These are phyloP conservation scores for Mythimna vitellina DNA, from an alignment of 2,888 invertebrate species.

Conservation along the genomic window DNA sequence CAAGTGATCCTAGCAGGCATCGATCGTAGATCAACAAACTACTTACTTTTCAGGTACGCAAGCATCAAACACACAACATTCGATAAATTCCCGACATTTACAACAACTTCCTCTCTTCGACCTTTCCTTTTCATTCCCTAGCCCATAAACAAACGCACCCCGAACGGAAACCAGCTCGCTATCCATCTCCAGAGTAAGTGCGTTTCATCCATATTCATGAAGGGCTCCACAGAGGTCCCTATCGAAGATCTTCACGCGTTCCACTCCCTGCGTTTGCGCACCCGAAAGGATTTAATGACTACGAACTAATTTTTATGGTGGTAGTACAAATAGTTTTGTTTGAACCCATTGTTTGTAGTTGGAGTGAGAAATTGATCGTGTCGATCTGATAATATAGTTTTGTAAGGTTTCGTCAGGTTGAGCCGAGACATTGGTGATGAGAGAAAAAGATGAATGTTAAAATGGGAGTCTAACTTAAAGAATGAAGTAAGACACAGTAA, in stretches of 20 bases:
- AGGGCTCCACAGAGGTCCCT: conserved; percentile 56
- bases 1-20: too few relatives aligned
- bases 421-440: neutral
- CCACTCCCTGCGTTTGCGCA: conserved; percentile 57
- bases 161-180: conserved; percentile 49
- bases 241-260: conserved; percentile 74
- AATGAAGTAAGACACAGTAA: too few relatives aligned
- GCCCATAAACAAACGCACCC: conserved; percentile 34
- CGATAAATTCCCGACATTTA: neutral
- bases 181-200: conserved; percentile 50
- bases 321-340: conserved; percentile 51
- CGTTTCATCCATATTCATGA: conserved; percentile 64
- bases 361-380: conserved; percentile 42
- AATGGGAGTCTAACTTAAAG: too few relatives aligned
- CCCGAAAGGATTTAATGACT: conserved; percentile 71
- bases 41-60: neutral
- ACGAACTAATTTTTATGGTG: conserved; percentile 52
- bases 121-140: conserved; percentile 19
- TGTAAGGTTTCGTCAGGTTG: neutral
- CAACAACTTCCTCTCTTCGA: neutral
- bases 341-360: conserved; percentile 44
- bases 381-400: conserved; percentile 25
- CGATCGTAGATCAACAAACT: neutral
- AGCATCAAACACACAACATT: neutral
- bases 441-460: neutral